phyloP scores from a whole-genome alignment of 2,113 vertebrate species.

The Pristiophorus japonicus region DNA sequence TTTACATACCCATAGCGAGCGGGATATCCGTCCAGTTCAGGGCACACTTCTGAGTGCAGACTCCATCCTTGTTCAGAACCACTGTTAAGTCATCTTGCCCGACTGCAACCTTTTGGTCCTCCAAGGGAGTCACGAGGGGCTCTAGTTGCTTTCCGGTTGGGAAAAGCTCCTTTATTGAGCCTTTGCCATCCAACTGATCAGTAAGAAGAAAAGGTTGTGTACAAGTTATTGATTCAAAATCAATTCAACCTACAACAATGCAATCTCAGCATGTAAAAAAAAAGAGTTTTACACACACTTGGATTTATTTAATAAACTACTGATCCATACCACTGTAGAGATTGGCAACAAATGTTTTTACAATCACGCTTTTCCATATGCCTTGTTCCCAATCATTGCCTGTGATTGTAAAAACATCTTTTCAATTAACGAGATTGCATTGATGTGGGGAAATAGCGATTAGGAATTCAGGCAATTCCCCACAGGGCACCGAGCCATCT shows the following conservation, averaged over 20 bases:
- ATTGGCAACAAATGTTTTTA: background rate
- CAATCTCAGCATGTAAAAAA: background rate
- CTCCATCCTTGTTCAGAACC: slow-evolving; percentile 88
- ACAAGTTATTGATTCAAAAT: background rate
- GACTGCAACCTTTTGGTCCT: slow-evolving; percentile 91
- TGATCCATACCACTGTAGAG: background rate
- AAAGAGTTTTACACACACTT: background rate
- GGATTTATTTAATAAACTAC: background rate
- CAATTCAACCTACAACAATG: background rate
- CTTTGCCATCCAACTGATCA: slow-evolving; percentile 87
- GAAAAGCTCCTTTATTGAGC: slow-evolving; percentile 92
- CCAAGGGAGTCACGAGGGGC: slow-evolving; percentile 84
- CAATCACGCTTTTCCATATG: background rate
- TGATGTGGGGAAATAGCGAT: background rate
- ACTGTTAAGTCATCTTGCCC: slow-evolving; percentile 96
- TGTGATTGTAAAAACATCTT: background rate
- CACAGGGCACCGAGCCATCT: background rate
- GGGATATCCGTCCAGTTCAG: slow-evolving; percentile 98
- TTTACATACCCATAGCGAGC: slow-evolving; percentile 84
- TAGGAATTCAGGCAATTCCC: background rate
- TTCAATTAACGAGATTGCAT: background rate
- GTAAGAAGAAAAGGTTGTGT: background rate
- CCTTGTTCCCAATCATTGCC: background rate
- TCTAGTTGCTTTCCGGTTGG: slow-evolving; percentile 96
- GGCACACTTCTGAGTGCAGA: slow-evolving; percentile 91